Conservation (phyloP, 2,888 invertebrate genomes). For the Apodemia mormo region DNA sequence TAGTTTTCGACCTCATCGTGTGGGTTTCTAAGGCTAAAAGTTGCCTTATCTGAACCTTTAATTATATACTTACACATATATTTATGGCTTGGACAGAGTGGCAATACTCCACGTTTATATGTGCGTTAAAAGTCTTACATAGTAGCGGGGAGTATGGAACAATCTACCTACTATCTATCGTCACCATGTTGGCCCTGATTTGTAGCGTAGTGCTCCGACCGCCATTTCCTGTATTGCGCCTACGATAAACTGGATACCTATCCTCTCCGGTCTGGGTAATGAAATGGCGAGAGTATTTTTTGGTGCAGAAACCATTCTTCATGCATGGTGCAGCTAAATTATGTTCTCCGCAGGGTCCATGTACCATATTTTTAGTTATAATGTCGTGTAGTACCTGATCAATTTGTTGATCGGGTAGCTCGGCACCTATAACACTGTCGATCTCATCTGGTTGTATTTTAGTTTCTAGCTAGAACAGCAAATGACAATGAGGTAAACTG, state of each 20-base stretch:
- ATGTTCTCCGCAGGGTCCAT: too few relatives aligned
- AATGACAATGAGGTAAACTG: too few relatives aligned
- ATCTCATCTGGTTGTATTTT: too few relatives aligned
- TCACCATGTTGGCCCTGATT: conserved; percentile 32
- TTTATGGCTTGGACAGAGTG: conserved; percentile 31
- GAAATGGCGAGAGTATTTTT: too few relatives aligned
- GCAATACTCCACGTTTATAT: conserved; percentile 39
- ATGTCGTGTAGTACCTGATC: too few relatives aligned
- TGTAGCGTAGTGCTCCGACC: conserved; percentile 19
- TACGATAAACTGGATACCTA: conserved; percentile 16
- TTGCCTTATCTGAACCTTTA: conserved; percentile 33
- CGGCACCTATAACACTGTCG: too few relatives aligned
- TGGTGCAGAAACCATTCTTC: too few relatives aligned
- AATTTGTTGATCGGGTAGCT: too few relatives aligned
- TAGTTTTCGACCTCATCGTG: conserved; percentile 19
- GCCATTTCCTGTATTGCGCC: conserved; percentile 33
- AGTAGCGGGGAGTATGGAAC: conserved; percentile 36
- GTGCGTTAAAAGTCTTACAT: conserved; percentile 34
- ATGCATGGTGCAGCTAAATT: too few relatives aligned
- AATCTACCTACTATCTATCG: conserved; percentile 38
- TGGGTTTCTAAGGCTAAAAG: not conserved
- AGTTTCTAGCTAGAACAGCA: too few relatives aligned
- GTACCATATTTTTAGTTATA: too few relatives aligned
- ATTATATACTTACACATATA: conserved; percentile 36
- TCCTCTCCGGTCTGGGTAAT: too few relatives aligned